These are phyloP conservation scores for Pollenia labialis DNA, from an alignment of 2,888 invertebrate species.

Conservation along the genomic window DNA sequence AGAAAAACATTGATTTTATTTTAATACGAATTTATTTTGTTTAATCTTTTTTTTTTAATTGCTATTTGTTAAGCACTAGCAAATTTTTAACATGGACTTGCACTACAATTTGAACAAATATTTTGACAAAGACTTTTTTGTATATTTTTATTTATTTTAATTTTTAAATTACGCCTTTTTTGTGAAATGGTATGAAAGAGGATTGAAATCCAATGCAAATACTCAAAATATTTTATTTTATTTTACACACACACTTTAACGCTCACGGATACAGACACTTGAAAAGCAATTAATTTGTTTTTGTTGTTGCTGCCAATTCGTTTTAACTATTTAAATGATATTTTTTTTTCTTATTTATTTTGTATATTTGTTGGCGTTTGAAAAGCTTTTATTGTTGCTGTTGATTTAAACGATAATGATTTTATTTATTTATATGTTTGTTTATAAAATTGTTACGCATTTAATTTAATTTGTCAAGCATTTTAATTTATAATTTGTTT, in stretches of 20 bases:
- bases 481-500: slow-evolving; percentile 58
- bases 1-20: slow-evolving; percentile 30
- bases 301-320: slow-evolving; percentile 38
- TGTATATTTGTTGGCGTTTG: slow-evolving; percentile 8
- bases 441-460: slow-evolving; percentile 52
- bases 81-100: background rate
- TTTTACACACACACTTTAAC: background rate
- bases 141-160: slow-evolving; percentile 10
- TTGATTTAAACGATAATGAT: slow-evolving; percentile 57
- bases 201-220: slow-evolving; percentile 36
- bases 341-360: slow-evolving; percentile 22
- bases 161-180: slow-evolving; percentile 5
- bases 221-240: background rate
- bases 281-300: slow-evolving; percentile 60
- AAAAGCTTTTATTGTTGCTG: slow-evolving; percentile 33
- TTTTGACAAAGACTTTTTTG: slow-evolving; percentile 28
- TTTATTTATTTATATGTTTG: slow-evolving; percentile 49
- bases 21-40: slow-evolving; percentile 19
- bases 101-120: slow-evolving; percentile 25
- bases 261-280: slow-evolving; percentile 38
- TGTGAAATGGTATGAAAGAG: slow-evolving; percentile 8
- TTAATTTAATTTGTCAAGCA: slow-evolving; percentile 66
- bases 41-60: slow-evolving; percentile 52
- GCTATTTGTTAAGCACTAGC: slow-evolving; percentile 55
- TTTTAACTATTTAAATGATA: slow-evolving; percentile 46